Evolutionary conservation across 2,113 vertebrate genomes (phyloP).

Genomic region (Murina feae): DNA sequence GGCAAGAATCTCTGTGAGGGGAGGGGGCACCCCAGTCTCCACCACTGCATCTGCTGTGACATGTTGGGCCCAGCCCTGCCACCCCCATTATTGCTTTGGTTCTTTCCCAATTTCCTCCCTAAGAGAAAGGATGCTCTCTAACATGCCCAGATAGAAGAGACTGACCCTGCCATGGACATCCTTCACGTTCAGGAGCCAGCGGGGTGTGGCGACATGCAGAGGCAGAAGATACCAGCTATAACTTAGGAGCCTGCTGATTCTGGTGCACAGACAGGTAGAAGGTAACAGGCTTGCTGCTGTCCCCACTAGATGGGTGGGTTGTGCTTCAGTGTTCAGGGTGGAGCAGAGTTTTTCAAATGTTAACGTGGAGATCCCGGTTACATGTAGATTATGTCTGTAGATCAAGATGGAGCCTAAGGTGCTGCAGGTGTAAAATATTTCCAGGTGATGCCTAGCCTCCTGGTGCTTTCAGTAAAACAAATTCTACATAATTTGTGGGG

Average conservation of each 20-base stretch:
- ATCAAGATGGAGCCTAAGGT: not conserved
- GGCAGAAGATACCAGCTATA: not conserved
- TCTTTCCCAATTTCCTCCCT: not conserved
- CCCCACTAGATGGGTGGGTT: too few species aligned
- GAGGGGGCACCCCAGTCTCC: accelerated
- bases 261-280: too few species aligned
- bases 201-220: not conserved
- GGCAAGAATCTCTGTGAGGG: too few species aligned
- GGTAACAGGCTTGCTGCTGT: not conserved
- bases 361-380: not conserved
- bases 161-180: not conserved
- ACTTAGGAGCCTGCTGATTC: not conserved
- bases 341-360: accelerated
- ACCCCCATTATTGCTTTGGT: too few species aligned
- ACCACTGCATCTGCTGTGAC: not conserved
- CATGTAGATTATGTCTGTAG: not conserved
- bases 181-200: not conserved
- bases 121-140: not conserved
- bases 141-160: not conserved
- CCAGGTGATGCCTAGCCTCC: accelerated
- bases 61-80: accelerated
- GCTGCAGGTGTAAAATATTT: not conserved
- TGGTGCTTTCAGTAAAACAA: not conserved
- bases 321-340: not conserved
- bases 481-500: not conserved